Conservation (phyloP, 1,140 invertebrate species). For the Zophobas morio region DNA sequence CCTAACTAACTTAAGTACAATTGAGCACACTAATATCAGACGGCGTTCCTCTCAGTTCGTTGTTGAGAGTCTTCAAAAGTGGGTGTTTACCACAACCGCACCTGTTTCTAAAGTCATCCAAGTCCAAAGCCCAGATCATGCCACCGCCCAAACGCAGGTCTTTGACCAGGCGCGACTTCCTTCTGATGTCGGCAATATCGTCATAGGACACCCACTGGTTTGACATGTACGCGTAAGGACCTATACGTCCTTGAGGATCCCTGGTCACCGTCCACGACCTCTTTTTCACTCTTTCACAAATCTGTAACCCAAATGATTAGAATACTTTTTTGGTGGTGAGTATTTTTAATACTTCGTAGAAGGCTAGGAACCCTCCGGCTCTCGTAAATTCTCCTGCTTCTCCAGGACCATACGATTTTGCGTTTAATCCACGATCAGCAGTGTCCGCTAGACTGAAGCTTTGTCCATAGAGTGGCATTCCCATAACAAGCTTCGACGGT, state of each 20-base stretch:
- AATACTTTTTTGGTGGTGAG: neutral
- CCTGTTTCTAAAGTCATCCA: conserved; percentile 82
- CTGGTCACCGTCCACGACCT: conserved; percentile 77
- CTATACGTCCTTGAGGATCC: conserved; percentile 76
- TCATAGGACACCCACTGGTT: conserved; percentile 90
- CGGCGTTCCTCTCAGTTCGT: conserved; percentile 68
- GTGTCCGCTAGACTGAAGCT: conserved; percentile 80
- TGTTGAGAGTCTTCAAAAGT: conserved; percentile 72
- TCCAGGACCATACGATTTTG: conserved; percentile 80
- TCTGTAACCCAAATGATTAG: conserved; percentile 66
- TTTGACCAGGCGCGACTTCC: conserved; percentile 73
- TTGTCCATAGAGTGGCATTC: conserved; percentile 88
- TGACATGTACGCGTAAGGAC: conserved; percentile 80
- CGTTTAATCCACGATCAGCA: conserved; percentile 75
- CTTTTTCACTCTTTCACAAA: conserved; percentile 75
- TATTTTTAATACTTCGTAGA: conserved; percentile 79
- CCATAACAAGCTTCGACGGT: conserved; percentile 81
- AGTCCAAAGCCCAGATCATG: conserved; percentile 84
- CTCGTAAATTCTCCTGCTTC: conserved; percentile 84
- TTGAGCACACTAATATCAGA: conserved; percentile 59
- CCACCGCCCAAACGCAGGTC: conserved; percentile 78
- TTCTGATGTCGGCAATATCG: conserved; percentile 77
- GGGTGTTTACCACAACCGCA: conserved; percentile 78
- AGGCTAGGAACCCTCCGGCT: conserved; percentile 85
- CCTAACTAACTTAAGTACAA: conserved; percentile 59